phyloP scores from a whole-genome alignment of 2,888 invertebrate species.

The Spialia ferax region DNA sequence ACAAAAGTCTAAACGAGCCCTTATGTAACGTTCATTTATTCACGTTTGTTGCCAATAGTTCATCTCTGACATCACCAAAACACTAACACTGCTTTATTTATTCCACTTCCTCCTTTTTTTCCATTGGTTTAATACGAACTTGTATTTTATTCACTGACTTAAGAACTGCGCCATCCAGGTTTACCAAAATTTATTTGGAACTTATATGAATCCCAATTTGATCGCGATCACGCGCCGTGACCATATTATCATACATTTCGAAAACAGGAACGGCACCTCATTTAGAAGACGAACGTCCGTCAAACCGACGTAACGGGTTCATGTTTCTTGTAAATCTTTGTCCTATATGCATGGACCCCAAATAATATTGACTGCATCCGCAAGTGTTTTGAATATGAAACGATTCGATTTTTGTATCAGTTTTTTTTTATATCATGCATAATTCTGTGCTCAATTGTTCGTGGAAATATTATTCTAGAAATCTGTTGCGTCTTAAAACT shows the following conservation, averaged over 20 bases:
- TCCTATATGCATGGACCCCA: slow-evolving; percentile 41
- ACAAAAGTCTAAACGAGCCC: too few relatives aligned
- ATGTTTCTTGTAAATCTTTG: slow-evolving; percentile 41
- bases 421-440: neutral
- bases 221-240: neutral
- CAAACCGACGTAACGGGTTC: slow-evolving; percentile 18
- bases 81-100: neutral
- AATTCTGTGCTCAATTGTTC: neutral
- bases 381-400: slow-evolving; percentile 4
- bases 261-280: slow-evolving; percentile 2
- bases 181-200: slow-evolving; percentile 20
- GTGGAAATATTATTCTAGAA: neutral
- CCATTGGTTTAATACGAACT: neutral
- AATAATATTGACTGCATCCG: slow-evolving; percentile 38
- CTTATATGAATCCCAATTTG: neutral
- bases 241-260: slow-evolving; percentile 2
- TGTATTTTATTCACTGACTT: neutral
- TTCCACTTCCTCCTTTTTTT: neutral
- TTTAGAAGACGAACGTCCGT: slow-evolving; percentile 1
- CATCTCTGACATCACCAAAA: neutral
- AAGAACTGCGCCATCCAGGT: neutral
- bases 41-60: too few relatives aligned
- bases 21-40: too few relatives aligned
- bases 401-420: slow-evolving; percentile 1
- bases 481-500: neutral